Base-by-base conservation (phyloP, 2,888 invertebrate genomes). In the Meta bourneti region DNA sequence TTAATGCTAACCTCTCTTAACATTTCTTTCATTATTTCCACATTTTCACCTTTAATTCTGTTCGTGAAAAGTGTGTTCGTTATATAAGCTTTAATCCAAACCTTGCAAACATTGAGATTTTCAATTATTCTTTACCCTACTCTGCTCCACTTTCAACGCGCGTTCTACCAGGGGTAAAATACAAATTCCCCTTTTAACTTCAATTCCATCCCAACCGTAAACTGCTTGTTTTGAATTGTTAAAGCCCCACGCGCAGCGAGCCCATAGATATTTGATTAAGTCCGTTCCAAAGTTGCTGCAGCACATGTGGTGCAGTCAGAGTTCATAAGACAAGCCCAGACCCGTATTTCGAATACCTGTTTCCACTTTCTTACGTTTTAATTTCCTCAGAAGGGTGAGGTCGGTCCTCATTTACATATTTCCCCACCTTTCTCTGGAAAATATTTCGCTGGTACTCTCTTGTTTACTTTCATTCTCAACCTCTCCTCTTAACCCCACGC, bases 331-430 rank as follows among this genome's bases (percentile, higher is more conserved):
- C 77, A 74, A 19, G n/a, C 49, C 54, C 19, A 9, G 74, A n/a
- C 69, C 71, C 34, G 54, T 85, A 61, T 77, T 77, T 61, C 75
- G 85, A 85, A 69, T 84, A 84, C 84, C 61, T 71, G 79, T 90
- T 90, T 90, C 90, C 90, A 90, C 84, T 90, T 90, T 90, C 90
- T 90, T 90, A 84, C 84, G 61, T 90, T 90, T 90, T 90, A 90
- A 90, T 90, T 90, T 90, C 90, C 90, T 90, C 84, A 19, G 77
- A n/a, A 74, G 84, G 72, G 90, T 71, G 79, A 80, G 78, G 84
- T 61, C 84, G 84, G 54, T 71, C 83, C 70, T 90, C 84, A 90
- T 90, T 90, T 90, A 78, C 90, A 90, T 90, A 90, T 72, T 72
- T 84, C 84, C 61, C 90, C 84, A 90, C 90, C 90, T 84, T 90